Evolutionary conservation across 1,140 invertebrate genomes (phyloP), one percentile per base, ranked within the genome.

Genomic region (Planococcus citri): DNA sequence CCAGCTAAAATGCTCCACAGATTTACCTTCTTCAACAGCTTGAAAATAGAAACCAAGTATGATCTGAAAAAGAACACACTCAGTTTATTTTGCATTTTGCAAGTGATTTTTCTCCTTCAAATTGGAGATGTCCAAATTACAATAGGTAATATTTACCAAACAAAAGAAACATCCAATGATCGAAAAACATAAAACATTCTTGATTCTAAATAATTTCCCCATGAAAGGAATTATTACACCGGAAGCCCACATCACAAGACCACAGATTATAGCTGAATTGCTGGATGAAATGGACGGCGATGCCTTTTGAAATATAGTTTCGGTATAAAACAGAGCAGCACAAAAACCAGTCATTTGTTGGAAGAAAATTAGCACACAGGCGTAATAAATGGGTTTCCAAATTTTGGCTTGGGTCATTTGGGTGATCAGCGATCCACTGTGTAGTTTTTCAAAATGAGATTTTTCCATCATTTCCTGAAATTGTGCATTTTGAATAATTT

Each of bases 241-340:
- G 0, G 89, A 85, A 0, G 83, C 51, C 1, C 92, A 78, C 78
- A 88, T 86, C 0, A 92, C 87, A 12, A 81, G 74, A 12, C 90
- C 92, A 71, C 94, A 83, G 24, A 94, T 85, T 68, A 94, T 92
- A 0, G 91, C 86, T 0, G 85, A 84, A 27, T 86, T 76, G 24
- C 82, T 79, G 0, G 85, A 78, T 21, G 84, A 77, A 0, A n/a
- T n/a, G n/a, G 75, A 77, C 0, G 83, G 83, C 0, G 85, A 83
- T 6, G 88, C 83, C 6, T 81, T 81, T 0, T 77, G 73, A 74
- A 89, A 92, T 75, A 90, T 92, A 1, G 79, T 80, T 51, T 92
- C 74, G 90, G 82, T 80, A 72, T 85, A 86, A 74, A 85, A 85
- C 73, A 86, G 82, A 21, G 87, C 79, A 17, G 82, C 83, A 75